Base-by-base conservation (phyloP, 2,888 invertebrate genomes). In the Drosophila anomelani region DNA sequence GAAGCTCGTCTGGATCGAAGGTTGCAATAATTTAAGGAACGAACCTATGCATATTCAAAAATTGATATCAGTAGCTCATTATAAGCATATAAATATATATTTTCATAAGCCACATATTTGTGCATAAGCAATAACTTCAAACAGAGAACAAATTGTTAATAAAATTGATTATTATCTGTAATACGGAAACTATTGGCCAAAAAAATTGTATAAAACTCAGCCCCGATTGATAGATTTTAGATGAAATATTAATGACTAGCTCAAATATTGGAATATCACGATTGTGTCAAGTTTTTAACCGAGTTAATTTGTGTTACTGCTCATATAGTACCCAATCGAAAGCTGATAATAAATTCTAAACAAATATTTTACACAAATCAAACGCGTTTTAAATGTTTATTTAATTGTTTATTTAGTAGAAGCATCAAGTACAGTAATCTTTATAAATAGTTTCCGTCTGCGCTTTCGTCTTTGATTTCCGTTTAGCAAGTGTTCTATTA, bases 361-460 rank as follows among this genome's bases (percentile, higher is more conserved):
- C 29, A 59, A 29, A 41, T 47, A 47, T 63, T 59, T 58, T 23
- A 41, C 46, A 46, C 46, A 26, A 29, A 26, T 44, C 1, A 8
- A 7, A 38, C 13, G 26, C 10, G 10, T 57, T 34, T 34, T 4
- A 54, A 39, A 32, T 61, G 39, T 49, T 59, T 69, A 59, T 72
- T 72, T 44, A 34, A 26, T 51, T 71, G 47, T 63, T 83, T 83
- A 83, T 75, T 72, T 84, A 85, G 86, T 85, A 74, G 81, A 84
- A 84, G 83, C 86, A 85, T 84, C 84, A 85, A 85, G 83, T 85
- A 84, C 83, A 84, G 60, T 84, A 77, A 76, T 80, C 51, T 60
- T 62, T 84, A 83, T 83, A 83, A 83, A 83, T 83, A 85, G 83
- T 83, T 83, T 70, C 73, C 64, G 63, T 77, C 71, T 53, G 57